Conservation (phyloP, 2,113 vertebrate genomes). For the Podilymbus podiceps region DNA sequence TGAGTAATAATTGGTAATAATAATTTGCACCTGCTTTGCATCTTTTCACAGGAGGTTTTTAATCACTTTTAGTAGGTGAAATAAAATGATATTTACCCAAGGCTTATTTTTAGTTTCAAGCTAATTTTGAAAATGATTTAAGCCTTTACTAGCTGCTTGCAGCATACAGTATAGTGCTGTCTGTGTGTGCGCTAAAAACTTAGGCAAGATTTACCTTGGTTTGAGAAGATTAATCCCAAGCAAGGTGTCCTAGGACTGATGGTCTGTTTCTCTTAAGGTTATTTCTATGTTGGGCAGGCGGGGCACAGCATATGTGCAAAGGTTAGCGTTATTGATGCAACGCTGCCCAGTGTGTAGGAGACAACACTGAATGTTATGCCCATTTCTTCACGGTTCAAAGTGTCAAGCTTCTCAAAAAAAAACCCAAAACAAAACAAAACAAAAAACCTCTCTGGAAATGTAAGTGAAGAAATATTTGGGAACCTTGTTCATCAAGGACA, state of each 20-base stretch:
- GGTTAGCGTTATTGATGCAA: background rate
- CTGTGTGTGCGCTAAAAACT: background rate
- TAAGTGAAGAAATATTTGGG: background rate
- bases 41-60: background rate
- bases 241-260: background rate
- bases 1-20: background rate
- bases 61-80: background rate
- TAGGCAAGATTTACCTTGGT: background rate
- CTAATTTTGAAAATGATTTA: background rate
- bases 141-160: conserved; percentile 11
- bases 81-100: conserved; percentile 23
- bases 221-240: background rate
- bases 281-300: background rate
- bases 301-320: rapidly evolving
- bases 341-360: background rate
- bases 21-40: background rate
- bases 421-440: too few species aligned
- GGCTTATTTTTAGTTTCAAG: conserved; percentile 8
- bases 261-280: background rate
- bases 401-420: background rate
- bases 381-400: background rate
- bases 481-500: background rate
- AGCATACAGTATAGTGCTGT: background rate
- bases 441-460: background rate
- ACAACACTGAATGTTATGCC: background rate